Conservation (phyloP, 23 tunicate genomes). For the Trididemnum miniatum region DNA sequence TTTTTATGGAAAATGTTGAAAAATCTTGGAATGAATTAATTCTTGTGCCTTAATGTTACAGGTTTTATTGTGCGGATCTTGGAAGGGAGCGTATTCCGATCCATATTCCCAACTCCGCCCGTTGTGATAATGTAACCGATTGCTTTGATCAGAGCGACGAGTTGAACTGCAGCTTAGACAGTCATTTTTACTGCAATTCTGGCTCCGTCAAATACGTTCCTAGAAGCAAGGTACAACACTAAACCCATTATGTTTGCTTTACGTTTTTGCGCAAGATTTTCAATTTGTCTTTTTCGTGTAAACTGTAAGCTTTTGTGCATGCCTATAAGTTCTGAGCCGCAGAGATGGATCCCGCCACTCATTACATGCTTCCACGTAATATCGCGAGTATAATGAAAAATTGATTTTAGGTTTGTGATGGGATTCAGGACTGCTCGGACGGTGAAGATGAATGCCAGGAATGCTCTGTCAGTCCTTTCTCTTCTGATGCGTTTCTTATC, state of each 20-base stretch:
- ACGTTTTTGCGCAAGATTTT: no score
- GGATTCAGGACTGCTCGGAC: constrained; percentile 53
- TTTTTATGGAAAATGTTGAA: no score
- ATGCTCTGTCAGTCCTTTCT: constrained; percentile 71
- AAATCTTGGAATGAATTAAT: no score
- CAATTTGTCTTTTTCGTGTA: no score
- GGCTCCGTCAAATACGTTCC: constrained; percentile 38
- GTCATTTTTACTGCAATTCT: constrained; percentile 75
- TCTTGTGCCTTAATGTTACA: no score
- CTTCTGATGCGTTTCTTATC: constrained; percentile 64
- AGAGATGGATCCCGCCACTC: no score
- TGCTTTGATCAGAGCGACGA: constrained; percentile 86
- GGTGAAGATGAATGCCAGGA: constrained; percentile 88
- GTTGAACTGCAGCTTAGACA: constrained; percentile 43
- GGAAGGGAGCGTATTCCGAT: constrained; percentile 48
- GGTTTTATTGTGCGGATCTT: constrained; percentile 58
- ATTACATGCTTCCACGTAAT: no score
- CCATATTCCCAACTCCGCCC: constrained; percentile 48
- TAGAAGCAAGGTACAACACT: constrained; percentile 33
- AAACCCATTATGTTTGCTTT: no score
- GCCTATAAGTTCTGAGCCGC: no score
- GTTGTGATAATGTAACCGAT: constrained; percentile 51
- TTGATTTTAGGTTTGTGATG: constrained; percentile 83
- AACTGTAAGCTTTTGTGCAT: no score
- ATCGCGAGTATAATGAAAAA: no score